Conservation (phyloP, 1,140 invertebrate genomes). For the Pinna nobilis region DNA sequence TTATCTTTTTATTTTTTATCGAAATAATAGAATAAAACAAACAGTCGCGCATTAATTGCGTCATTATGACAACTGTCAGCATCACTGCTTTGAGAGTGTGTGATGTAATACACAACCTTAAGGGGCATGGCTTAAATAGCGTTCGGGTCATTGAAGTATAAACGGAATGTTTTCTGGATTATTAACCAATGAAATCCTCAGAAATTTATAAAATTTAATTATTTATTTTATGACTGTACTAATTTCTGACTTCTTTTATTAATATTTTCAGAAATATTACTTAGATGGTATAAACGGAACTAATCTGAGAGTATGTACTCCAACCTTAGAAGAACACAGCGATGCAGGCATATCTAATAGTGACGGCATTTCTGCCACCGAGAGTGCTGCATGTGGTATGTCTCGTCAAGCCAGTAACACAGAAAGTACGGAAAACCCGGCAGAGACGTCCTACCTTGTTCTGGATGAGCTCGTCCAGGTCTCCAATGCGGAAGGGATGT, state of each 20-base stretch:
- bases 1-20: too few species aligned
- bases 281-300: slow-evolving; percentile 23
- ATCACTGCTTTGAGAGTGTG: too few species aligned
- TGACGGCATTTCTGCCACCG: slow-evolving; percentile 61
- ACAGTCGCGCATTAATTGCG: too few species aligned
- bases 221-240: not conserved
- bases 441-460: slow-evolving; percentile 40
- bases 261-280: slow-evolving; percentile 35
- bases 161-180: too few species aligned
- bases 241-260: not conserved
- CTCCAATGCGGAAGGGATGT: slow-evolving; percentile 17
- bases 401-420: slow-evolving; percentile 68
- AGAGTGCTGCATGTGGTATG: slow-evolving; percentile 65
- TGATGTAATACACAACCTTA: too few species aligned
- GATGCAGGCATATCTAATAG: slow-evolving; percentile 50
- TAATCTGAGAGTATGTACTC: slow-evolving; percentile 1
- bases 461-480: slow-evolving; percentile 48
- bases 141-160: too few species aligned
- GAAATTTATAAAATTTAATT: too few species aligned
- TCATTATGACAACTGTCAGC: too few species aligned
- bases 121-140: too few species aligned
- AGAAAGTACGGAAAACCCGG: slow-evolving; percentile 60
- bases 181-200: too few species aligned
- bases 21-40: too few species aligned
- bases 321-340: slow-evolving; percentile 43